Conservation (phyloP, 2,888 invertebrate species). For the Ephialtes manifestator region DNA sequence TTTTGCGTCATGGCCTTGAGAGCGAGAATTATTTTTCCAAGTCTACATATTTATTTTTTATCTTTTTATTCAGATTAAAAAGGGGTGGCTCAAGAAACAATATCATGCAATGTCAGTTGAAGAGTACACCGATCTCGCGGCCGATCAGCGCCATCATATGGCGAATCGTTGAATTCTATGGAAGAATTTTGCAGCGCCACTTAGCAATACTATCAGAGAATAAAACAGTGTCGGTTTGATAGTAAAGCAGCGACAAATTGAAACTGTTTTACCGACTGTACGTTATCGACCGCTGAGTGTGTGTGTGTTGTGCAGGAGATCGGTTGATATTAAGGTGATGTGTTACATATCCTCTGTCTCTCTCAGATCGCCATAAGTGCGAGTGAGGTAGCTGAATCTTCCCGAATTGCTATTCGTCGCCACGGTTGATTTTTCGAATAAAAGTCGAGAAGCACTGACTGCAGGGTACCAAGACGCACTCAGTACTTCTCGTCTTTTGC, state of each 20-base stretch:
- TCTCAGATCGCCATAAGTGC: too few species aligned
- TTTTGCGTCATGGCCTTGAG: not conserved
- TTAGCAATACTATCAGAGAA: not conserved
- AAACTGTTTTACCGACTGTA: not conserved
- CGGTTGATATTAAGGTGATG: not conserved
- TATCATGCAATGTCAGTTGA: not conserved
- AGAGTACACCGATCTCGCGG: constrained; percentile 1
- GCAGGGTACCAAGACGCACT: too few species aligned
- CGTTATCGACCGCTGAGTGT: not conserved
- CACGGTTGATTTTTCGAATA: too few species aligned
- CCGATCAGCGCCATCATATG: constrained; percentile 15
- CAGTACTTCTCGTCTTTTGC: too few species aligned
- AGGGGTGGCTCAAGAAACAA: not conserved
- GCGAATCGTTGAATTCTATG: not conserved
- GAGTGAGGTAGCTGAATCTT: too few species aligned
- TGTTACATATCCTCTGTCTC: too few species aligned
- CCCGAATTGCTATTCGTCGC: too few species aligned
- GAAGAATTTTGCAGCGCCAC: not conserved
- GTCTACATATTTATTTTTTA: not conserved
- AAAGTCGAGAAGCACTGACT: too few species aligned
- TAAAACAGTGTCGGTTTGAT: not conserved
- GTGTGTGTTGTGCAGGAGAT: not conserved
- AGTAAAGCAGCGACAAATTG: not conserved
- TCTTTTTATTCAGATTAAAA: not conserved
- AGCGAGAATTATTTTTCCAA: constrained; percentile 23